Percentiles rank a stretch among this genome's conserved stretches.
phyloP scores from a whole-genome alignment of 1,140 invertebrate species.

The Manduca sexta region DNA sequence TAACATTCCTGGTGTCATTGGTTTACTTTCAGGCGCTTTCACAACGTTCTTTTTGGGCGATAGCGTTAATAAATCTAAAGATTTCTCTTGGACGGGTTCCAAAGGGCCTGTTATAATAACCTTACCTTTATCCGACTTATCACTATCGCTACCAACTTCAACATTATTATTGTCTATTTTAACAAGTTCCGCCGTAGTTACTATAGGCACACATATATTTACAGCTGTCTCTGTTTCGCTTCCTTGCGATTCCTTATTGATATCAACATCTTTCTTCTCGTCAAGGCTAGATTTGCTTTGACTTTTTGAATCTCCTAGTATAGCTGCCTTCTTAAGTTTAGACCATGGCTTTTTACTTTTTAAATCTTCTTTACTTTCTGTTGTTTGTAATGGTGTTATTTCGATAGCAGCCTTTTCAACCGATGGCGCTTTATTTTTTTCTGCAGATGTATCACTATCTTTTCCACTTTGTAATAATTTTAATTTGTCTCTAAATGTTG shows the following conservation, averaged over 20 bases:
- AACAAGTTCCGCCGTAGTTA: constrained; percentile 59
- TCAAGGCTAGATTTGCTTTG: constrained; percentile 49
- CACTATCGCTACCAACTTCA: constrained; percentile 42
- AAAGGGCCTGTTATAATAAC: constrained; percentile 47
- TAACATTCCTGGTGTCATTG: constrained; percentile 46
- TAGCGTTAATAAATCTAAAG: constrained; percentile 53
- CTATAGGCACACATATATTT: constrained; percentile 49
- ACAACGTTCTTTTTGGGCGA: constrained; percentile 42
- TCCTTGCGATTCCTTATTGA: constrained; percentile 23
- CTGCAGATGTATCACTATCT: constrained; percentile 39
- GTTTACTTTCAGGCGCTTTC: constrained; percentile 36
- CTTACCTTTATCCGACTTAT: constrained; percentile 49
- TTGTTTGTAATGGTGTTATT: constrained; percentile 31
- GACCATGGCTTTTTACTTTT: constrained; percentile 71
- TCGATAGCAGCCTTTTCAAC: constrained; percentile 42
- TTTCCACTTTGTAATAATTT: constrained; percentile 62
- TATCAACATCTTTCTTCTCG: constrained; percentile 38
- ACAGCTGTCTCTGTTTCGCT: constrained; percentile 32
- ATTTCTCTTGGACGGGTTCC: constrained; percentile 55
- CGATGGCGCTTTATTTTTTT: constrained; percentile 38
- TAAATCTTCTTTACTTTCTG: constrained; percentile 46
- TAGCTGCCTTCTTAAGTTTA: constrained; percentile 75
- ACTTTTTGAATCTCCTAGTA: constrained; percentile 63
- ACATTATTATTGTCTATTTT: constrained; percentile 64
- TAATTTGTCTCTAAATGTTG: constrained; percentile 65